Conservation (phyloP, 2,797 vertebrate species). For the Falco cherrug region DNA sequence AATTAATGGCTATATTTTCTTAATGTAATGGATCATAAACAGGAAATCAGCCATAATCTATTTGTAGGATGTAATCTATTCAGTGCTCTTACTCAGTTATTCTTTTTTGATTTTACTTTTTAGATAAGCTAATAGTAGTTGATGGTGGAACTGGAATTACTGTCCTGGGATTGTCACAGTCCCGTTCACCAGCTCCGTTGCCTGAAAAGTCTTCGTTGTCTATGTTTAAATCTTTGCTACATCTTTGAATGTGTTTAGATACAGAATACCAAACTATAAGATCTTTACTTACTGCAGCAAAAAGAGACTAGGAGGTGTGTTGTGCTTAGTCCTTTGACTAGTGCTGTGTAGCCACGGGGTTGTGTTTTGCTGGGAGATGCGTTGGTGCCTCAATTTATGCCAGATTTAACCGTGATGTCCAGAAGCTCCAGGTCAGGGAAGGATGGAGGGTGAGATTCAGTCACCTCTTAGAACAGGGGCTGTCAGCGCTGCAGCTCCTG, state of each 20-base stretch:
- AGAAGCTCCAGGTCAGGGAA: not conserved
- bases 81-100: not conserved
- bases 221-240: not conserved
- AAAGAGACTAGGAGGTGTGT: too few species aligned
- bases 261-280: fast-evolving
- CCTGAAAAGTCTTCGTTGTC: not conserved
- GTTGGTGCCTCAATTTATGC: fast-evolving
- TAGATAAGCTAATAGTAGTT: not conserved
- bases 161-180: not conserved
- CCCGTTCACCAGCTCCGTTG: fast-evolving
- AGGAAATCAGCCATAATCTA: not conserved
- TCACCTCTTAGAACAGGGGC: not conserved
- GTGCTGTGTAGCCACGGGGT: not conserved
- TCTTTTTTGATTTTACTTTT: not conserved
- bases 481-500: not conserved
- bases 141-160: not conserved
- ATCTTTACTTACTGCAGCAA: not conserved
- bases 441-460: not conserved
- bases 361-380: not conserved
- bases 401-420: not conserved
- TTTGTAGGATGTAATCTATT: not conserved
- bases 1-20: not conserved
- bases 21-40: not conserved
- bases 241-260: not conserved
- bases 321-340: not conserved